A percentile compares a stretch with the other conserved stretches of the same genome.
phyloP scores from a whole-genome alignment of 2,797 vertebrate genomes.

The Sibirionetta formosa region DNA sequence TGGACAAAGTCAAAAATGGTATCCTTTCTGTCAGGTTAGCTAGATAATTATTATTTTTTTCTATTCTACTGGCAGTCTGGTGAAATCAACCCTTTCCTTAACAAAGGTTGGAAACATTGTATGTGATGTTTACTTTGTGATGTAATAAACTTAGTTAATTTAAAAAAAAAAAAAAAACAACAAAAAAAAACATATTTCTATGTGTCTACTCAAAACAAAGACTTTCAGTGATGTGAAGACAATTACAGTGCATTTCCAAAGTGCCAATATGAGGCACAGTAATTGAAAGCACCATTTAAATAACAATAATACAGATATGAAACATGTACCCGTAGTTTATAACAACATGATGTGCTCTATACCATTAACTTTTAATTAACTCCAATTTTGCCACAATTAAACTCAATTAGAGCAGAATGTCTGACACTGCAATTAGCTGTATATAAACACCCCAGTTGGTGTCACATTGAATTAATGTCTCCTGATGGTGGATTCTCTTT shows the following conservation, averaged over 20 bases:
- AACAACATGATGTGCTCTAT: constrained; percentile 76
- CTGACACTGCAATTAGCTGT: constrained; percentile 84
- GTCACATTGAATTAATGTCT: constrained; percentile 78
- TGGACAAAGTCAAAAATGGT: background rate
- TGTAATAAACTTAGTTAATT: background rate
- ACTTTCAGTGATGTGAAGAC: constrained; percentile 14
- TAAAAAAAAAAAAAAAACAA: too few relatives aligned
- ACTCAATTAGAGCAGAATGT: constrained; percentile 89
- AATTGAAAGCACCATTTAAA: constrained; percentile 71
- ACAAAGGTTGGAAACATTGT: background rate
- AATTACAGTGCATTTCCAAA: constrained; percentile 29
- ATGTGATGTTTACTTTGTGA: background rate
- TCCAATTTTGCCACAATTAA: constrained; percentile 88
- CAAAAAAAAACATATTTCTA: background rate
- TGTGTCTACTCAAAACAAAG: constrained; percentile 6
- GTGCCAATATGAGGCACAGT: background rate
- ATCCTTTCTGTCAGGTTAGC: background rate
- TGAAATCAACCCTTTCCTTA: background rate
- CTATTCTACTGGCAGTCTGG: background rate
- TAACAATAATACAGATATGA: constrained; percentile 41
- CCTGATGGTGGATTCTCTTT: constrained; percentile 59
- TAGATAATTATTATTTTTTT: background rate
- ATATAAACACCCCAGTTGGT: constrained; percentile 76
- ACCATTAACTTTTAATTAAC: constrained; percentile 90
- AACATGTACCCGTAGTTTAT: constrained; percentile 56